Conservation (phyloP, 2,113 vertebrate genomes). For the Otis tarda region DNA sequence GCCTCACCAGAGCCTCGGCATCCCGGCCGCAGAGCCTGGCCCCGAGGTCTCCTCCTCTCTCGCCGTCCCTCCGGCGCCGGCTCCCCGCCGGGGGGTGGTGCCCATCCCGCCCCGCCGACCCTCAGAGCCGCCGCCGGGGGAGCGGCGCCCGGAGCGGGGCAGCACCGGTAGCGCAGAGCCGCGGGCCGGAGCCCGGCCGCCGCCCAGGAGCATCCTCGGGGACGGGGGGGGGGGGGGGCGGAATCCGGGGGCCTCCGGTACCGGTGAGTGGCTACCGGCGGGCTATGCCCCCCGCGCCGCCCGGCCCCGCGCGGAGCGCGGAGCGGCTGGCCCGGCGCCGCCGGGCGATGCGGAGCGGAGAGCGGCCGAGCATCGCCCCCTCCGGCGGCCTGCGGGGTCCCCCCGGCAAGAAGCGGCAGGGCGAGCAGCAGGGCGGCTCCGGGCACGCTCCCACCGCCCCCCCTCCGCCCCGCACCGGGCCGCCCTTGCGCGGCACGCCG, state of each 20-base stretch:
- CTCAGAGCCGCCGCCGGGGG: background rate
- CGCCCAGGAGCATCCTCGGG: background rate
- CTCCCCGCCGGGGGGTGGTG: too few relatives aligned
- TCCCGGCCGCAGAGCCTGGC: background rate
- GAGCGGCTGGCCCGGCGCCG: background rate
- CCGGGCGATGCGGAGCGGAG: background rate
- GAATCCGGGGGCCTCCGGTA: background rate
- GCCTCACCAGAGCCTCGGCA: background rate
- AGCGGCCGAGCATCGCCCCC: background rate
- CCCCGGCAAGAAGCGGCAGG: too few relatives aligned
- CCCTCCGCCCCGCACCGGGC: background rate
- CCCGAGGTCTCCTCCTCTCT: background rate
- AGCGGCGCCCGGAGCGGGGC: too few relatives aligned
- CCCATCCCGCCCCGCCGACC: background rate
- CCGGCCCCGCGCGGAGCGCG: background rate
- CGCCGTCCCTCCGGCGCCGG: background rate
- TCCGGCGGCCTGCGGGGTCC: background rate
- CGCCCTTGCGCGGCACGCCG: background rate
- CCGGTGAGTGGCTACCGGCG: background rate
- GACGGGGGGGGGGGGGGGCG: too few relatives aligned
- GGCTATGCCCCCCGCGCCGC: background rate
- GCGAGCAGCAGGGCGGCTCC: background rate
- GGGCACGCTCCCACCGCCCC: background rate
- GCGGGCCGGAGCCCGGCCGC: background rate
- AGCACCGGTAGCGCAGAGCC: slow-evolving; percentile 24